Evolutionary conservation across 2,888 invertebrate species (phyloP), one percentile per base, ranked within the genome.

Genomic region (Volucella inanis): DNA sequence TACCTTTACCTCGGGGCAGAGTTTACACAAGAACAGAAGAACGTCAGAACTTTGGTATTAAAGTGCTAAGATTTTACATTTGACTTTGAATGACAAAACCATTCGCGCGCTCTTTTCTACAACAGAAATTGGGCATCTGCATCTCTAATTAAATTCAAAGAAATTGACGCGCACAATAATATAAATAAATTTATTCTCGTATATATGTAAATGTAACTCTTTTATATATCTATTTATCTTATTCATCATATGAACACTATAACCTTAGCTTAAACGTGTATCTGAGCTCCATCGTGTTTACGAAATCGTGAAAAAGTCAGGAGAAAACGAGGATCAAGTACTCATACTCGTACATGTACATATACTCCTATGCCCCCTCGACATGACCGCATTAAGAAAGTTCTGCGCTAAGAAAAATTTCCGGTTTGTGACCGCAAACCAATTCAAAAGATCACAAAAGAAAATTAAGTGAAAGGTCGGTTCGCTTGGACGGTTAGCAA

Each of bases 381-480:
- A 74, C 68, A 62, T 45, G 65, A 68, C 43, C 62, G 67, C 67
- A 59, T 55, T 55, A 72, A 68, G 77, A 77, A 77, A 82, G 82
- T 82, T 82, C 76, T 82, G 70, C 52, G 31, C 70, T 65, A 54
- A 38, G 52, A 47, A 45, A 65, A 50, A 50, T 61, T 82, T 71
- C 76, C 65, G 62, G 67, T 71, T 61, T 62, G 45, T 52, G 47
- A 64, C 67, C 72, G 50, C 83, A 68, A 72, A 72, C 59, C 43
- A 67, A 78, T 83, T 45, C 45, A 15, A 52, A 12, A 72, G 78
- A 78, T 83, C 78, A 72, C 61, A 78, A 74, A 83, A 74, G 74
- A 83, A 83, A 83, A 62, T 78, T 62, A 83, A 83, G 78, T 78
- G 78, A 83, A 78, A 83, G 83, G 83, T 83, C 65, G 77, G 62